Evolutionary conservation across 2,797 vertebrate genomes (phyloP).

Genomic region (Anas flavirostris): DNA sequence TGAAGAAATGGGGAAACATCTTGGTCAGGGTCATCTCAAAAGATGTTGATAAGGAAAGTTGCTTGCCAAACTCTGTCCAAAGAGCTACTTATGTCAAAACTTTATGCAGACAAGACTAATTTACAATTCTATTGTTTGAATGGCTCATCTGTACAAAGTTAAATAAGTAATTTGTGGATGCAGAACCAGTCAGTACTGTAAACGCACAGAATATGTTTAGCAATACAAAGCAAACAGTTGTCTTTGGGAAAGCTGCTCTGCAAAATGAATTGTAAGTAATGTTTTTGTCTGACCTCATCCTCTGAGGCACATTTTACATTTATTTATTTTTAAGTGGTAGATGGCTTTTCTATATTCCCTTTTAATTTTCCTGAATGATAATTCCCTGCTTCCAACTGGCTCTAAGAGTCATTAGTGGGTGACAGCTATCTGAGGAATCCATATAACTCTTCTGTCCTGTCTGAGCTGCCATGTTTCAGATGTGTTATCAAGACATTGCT

Average conservation of each 20-base stretch:
- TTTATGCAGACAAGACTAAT: neutral
- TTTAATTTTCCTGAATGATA: constrained; percentile 14
- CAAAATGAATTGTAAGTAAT: neutral
- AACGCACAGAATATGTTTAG: neutral
- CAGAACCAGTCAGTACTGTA: neutral
- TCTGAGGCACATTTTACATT: neutral
- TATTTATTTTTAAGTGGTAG: neutral
- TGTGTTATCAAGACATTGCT: constrained; percentile 51
- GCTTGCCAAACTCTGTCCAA: neutral
- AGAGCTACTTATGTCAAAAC: neutral
- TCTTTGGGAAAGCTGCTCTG: neutral
- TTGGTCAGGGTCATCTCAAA: neutral
- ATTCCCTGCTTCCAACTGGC: constrained; percentile 59
- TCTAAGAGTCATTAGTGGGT: constrained; percentile 38
- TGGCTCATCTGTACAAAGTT: neutral
- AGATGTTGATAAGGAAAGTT: neutral
- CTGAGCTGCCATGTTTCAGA: constrained; percentile 58
- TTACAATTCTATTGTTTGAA: neutral
- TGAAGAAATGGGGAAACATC: neutral
- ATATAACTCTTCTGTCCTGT: constrained; percentile 44
- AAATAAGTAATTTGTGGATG: neutral
- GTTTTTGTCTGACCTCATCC: neutral
- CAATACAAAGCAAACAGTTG: neutral
- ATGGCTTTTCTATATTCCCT: neutral
- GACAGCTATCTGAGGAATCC: constrained; percentile 54